phyloP scores from a whole-genome alignment of 2,888 invertebrate species.

The Noctuana brunneofusca region DNA sequence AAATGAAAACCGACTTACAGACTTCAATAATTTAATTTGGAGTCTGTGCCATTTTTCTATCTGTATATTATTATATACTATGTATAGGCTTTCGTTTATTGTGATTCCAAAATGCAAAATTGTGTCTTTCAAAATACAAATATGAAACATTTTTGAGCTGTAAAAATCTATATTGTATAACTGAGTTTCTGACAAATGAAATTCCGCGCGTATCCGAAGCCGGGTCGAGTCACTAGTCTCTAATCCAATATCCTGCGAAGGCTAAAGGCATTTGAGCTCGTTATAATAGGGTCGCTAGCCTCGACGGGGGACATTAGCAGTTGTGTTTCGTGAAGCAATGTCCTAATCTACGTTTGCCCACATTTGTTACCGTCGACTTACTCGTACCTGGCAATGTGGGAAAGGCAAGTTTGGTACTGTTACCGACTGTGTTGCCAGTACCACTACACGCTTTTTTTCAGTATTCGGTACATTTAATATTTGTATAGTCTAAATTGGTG shows the following conservation, averaged over 20 bases:
- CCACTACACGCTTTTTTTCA: neutral
- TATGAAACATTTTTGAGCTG: neutral
- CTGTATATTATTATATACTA: too few relatives aligned
- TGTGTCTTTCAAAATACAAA: too few relatives aligned
- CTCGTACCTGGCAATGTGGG: neutral
- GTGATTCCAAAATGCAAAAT: too few relatives aligned
- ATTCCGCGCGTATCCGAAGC: neutral
- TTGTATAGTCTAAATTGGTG: too few relatives aligned
- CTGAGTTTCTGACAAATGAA: neutral
- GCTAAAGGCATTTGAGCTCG: constrained; percentile 9
- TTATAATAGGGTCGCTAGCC: constrained; percentile 11
- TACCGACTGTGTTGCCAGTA: too few relatives aligned
- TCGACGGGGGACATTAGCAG: constrained; percentile 11
- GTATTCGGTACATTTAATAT: neutral
- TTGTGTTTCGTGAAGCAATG: constrained; percentile 11
- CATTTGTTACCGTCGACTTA: constrained; percentile 2
- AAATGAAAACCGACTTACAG: too few relatives aligned
- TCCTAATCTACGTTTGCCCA: constrained; percentile 10
- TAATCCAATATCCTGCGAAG: constrained; percentile 24
- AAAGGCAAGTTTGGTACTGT: neutral
- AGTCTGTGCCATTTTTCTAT: too few relatives aligned
- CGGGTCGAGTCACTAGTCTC: constrained; percentile 5
- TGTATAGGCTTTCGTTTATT: too few relatives aligned
- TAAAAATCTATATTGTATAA: neutral
- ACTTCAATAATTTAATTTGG: too few relatives aligned